Evolutionary conservation across 2,888 invertebrate species (phyloP), one percentile per base, ranked within the genome.

Genomic region (Nasonia oneida): DNA sequence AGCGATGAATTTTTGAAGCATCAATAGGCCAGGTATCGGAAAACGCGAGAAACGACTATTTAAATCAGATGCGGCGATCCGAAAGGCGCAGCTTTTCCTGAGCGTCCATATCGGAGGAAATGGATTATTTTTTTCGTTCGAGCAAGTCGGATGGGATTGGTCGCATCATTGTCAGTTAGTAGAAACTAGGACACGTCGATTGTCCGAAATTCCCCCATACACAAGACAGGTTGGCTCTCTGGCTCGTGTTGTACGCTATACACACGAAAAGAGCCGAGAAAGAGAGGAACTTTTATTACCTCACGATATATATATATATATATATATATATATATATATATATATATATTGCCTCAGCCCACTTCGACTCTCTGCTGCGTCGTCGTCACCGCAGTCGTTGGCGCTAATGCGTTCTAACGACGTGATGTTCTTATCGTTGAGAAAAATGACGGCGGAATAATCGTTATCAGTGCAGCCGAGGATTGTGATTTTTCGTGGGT

Each of bases 141-240:
- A 15, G 57, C 57, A 37, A 79, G 75, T 83, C 82, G 82, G 83
- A 86, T 75, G 79, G 86, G 83, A 76, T 85, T 83, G 86, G 86
- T 83, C 83, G 70, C 70, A 76, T 86, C 70, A 80, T 83, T 76
- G 86, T 83, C 86, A 88, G 87, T 88, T 84, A 76, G 84, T 87
- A 78, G 85, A 76, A 84, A 87, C 53, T 89, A 87, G 83, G 74
- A 8, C 83, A 70, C 61, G 70, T 85, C 83, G 79, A 86, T 83
- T 86, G 75, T 86, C 75, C 83, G 75, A 80, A 83, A 79, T 79
- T 79, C 42, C 23, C 64, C 80, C 80, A 80, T 84, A 83, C 47
- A 67, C 18, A 14, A 37, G 37, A 76, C 37, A 61, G 71, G 78
- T 77, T 57, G 70, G 12, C 67, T 77, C 67, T 77, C 10, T 53